Evolutionary conservation across 2,113 vertebrate species (phyloP).

Genomic region (Piprites chloris): DNA sequence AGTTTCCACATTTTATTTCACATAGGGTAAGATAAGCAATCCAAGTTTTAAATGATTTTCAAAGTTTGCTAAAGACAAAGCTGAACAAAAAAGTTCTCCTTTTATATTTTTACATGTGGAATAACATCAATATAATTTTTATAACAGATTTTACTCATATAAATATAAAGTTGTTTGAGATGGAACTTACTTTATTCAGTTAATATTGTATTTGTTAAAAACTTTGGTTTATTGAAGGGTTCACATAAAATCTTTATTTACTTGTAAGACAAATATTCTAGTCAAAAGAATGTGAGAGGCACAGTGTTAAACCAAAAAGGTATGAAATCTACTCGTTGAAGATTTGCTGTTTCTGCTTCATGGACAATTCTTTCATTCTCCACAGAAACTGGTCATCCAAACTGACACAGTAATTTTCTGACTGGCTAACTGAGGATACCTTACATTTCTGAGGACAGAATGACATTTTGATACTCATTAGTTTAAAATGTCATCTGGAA

Average conservation of each 20-base stretch:
- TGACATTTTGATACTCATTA: conserved; percentile 44
- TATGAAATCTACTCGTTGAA: background rate
- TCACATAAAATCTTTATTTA: background rate
- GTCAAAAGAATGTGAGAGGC: background rate
- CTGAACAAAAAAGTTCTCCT: background rate
- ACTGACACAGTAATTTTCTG: conserved; percentile 35
- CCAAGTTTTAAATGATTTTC: background rate
- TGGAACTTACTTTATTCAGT: background rate
- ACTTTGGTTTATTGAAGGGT: background rate
- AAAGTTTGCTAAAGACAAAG: background rate
- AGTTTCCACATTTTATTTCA: background rate
- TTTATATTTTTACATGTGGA: background rate
- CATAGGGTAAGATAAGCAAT: background rate
- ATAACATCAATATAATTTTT: background rate
- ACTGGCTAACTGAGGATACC: background rate
- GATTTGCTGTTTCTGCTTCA: conserved; percentile 11
- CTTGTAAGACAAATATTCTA: background rate
- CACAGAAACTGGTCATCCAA: conserved; percentile 9
- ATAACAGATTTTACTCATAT: background rate
- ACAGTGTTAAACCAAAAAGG: background rate
- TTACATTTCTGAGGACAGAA: background rate
- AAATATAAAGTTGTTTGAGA: background rate
- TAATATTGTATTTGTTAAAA: background rate
- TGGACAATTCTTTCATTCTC: conserved; percentile 7
- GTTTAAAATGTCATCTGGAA: conserved; percentile 46